Percentiles rank a stretch among this genome's conserved stretches.
Conservation (phyloP, 2,888 invertebrate genomes). For the Tiliacea aurago region DNA sequence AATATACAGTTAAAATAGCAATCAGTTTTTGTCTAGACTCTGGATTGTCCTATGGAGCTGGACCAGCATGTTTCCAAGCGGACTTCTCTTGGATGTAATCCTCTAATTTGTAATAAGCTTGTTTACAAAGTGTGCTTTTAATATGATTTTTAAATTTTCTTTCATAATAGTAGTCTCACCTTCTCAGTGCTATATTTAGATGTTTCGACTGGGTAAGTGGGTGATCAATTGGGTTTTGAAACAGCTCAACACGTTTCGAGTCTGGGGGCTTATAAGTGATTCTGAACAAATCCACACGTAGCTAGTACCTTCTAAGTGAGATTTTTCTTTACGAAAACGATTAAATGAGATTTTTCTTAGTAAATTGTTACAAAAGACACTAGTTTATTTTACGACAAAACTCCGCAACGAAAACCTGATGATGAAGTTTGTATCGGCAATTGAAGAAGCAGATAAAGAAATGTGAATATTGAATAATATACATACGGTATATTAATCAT, state of each 20-base stretch:
- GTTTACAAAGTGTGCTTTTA: too few species aligned
- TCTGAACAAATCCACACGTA: neutral
- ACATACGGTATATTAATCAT: constrained; percentile 1
- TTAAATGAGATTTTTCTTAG: neutral
- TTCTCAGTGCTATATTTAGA: neutral
- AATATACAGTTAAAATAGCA: too few species aligned
- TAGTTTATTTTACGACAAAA: neutral
- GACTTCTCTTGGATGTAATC: too few species aligned
- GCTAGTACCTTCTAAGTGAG: neutral
- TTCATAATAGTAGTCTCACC: too few species aligned
- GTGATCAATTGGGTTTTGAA: neutral
- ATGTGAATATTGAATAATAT: neutral
- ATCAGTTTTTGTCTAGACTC: too few species aligned
- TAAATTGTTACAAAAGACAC: neutral
- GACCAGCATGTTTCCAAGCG: too few species aligned
- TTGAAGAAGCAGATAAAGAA: neutral
- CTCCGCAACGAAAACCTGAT: neutral
- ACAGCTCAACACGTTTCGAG: neutral
- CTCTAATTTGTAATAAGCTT: too few species aligned
- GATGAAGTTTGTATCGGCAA: neutral
- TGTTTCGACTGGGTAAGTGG: neutral
- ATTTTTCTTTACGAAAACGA: neutral
- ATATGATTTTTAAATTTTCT: too few species aligned
- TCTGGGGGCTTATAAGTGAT: neutral
- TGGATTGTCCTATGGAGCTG: too few species aligned